Base-by-base conservation (phyloP, 2,888 invertebrate species). In the Amaurobius ferox region DNA sequence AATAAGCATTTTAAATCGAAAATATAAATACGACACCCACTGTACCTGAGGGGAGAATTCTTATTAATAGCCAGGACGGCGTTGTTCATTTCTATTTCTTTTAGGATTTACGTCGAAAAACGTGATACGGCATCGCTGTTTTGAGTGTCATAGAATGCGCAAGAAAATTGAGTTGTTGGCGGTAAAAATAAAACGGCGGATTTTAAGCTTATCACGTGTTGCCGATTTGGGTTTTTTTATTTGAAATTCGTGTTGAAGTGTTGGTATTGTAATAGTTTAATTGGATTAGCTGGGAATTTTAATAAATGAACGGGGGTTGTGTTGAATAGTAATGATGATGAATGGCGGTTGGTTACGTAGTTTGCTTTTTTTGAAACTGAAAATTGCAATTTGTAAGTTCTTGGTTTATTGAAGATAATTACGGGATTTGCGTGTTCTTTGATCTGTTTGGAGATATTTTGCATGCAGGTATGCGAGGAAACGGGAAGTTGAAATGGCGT, bases 1-100 rank as follows among this genome's bases (percentile, higher is more conserved):
- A 79, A 79, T 79, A 79, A 79, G 79, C 79, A 64, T 79, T 79
- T 79, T 70, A 79, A 62, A 71, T 39, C 29, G 29, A 44, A 55
- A 55, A 55, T 55, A 55, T 55, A 55, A 55, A 55, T 55, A 19
- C 23, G 55, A 55, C 23, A 23, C 11, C 55, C 3, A 5, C 19
- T 6, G 55, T 55, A 23, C 5, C 23, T 55, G 23, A 2, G 23
- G 23, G 16, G 23, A 23, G 16, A 23, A 55, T 55, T 23, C 23
- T 23, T 55, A 55, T 55, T 55, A 23, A 55, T 55, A 55, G 55
- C 23, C 11, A n/a, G n/a, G 16, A 5, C 16, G 16, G 7, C 23
- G 19, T 23, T 3, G 5, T 23, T 55, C 23, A 16, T 44, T 44
- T 44, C 16, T 23, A 6, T 23, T 23, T 3, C 23, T 23, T n/a